Evolutionary conservation across 2,113 vertebrate genomes (phyloP).

Genomic region (Tragelaphus strepsiceros): DNA sequence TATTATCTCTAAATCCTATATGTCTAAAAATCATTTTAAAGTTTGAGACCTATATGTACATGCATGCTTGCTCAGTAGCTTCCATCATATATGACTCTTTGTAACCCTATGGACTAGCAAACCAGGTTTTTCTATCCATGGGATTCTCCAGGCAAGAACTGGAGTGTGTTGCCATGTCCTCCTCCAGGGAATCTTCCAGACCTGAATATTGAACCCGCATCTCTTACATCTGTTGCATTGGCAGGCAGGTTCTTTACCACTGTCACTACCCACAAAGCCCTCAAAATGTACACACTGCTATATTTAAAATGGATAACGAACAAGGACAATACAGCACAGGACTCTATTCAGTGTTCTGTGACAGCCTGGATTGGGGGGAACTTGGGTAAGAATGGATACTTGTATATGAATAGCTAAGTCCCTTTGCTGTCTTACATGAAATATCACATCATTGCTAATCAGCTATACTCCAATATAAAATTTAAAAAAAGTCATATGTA

Average conservation of each 20-base stretch:
- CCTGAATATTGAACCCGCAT: rapidly evolving
- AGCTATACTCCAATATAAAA: not conserved
- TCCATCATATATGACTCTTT: not conserved
- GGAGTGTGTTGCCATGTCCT: not conserved
- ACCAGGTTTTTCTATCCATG: not conserved
- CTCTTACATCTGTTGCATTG: not conserved
- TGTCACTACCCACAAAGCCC: not conserved
- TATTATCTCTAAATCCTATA: not conserved
- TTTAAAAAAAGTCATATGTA: not conserved
- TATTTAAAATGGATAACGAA: not conserved
- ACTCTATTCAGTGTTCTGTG: not conserved
- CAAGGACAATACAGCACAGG: not conserved
- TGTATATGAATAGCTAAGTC: not conserved
- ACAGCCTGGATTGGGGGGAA: not conserved
- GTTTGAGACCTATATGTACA: not conserved
- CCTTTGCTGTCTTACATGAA: not conserved
- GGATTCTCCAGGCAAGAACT: not conserved
- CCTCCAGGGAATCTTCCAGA: not conserved
- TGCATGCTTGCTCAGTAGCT: not conserved
- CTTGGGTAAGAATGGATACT: not conserved
- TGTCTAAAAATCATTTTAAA: not conserved
- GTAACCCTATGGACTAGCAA: not conserved
- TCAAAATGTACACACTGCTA: not conserved
- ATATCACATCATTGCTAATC: not conserved
- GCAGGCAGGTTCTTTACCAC: not conserved